Evolutionary conservation across 2,113 vertebrate genomes (phyloP).

Genomic region (Dascyllus trimaculatus): DNA sequence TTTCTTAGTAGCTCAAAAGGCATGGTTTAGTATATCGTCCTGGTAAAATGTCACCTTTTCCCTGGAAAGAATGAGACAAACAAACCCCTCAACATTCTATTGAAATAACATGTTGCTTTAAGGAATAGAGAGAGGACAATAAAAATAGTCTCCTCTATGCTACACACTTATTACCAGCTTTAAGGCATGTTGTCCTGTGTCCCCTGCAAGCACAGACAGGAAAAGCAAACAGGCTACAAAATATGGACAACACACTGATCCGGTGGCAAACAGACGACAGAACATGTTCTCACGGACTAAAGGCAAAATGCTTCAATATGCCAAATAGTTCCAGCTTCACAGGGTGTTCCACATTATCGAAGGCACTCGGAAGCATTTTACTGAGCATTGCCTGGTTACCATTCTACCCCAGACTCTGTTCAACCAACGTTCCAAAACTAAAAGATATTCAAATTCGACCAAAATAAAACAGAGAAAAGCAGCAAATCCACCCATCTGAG

Average conservation of each 20-base stretch:
- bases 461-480: too few relatives aligned
- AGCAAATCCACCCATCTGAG: too few relatives aligned
- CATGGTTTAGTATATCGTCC: too few relatives aligned
- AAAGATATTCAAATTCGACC: too few relatives aligned
- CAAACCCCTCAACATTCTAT: background rate
- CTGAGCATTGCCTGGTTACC: too few relatives aligned
- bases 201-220: conserved; percentile 40
- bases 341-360: too few relatives aligned
- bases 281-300: background rate
- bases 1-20: too few relatives aligned
- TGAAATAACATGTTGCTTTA: conserved; percentile 34
- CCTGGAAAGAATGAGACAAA: background rate
- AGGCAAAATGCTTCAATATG: background rate
- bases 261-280: background rate
- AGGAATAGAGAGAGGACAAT: conserved; percentile 19
- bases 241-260: conserved; percentile 10
- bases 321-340: background rate
- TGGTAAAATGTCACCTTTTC: too few relatives aligned
- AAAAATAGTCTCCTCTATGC: background rate
- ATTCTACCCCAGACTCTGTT: too few relatives aligned
- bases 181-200: conserved; percentile 16
- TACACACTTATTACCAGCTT: conserved; percentile 40
- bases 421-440: too few relatives aligned
- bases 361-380: too few relatives aligned
- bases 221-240: conserved; percentile 22